These are phyloP conservation scores for Cossypha caffra DNA, from an alignment of 2,797 vertebrate species.

Conservation along the genomic window DNA sequence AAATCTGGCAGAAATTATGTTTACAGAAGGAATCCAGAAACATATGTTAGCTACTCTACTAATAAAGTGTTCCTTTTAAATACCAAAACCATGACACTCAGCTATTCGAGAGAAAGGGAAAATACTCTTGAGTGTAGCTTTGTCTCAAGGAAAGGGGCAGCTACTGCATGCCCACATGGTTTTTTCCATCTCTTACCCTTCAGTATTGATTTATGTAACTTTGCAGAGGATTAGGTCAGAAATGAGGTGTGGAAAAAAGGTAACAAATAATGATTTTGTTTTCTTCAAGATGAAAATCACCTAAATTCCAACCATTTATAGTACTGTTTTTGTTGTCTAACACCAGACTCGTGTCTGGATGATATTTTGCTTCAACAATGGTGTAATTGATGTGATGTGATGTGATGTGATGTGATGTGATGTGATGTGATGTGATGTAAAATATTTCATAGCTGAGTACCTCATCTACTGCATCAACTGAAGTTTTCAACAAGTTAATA, in stretches of 20 bases:
- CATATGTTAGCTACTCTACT: neutral
- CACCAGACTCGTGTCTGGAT: neutral
- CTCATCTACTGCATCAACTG: neutral
- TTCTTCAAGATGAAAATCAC: neutral
- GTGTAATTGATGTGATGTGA: neutral
- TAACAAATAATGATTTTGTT: neutral
- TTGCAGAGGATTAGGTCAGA: neutral
- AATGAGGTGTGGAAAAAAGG: neutral
- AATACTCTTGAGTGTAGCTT: neutral
- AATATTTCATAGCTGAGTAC: neutral
- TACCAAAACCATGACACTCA: neutral
- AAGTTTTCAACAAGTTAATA: neutral
- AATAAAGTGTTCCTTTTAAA: neutral
- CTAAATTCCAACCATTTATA: neutral
- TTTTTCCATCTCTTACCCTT: neutral
- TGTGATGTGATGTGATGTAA: neutral
- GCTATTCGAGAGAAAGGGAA: neutral
- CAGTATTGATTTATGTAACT: neutral
- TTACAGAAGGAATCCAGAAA: neutral
- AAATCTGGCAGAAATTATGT: neutral
- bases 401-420: no score
- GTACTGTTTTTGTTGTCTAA: neutral
- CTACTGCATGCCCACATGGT: neutral
- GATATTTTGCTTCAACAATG: neutral
- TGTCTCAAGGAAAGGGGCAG: neutral